phyloP scores from a whole-genome alignment of 2,797 vertebrate species.

The Falco biarmicus region DNA sequence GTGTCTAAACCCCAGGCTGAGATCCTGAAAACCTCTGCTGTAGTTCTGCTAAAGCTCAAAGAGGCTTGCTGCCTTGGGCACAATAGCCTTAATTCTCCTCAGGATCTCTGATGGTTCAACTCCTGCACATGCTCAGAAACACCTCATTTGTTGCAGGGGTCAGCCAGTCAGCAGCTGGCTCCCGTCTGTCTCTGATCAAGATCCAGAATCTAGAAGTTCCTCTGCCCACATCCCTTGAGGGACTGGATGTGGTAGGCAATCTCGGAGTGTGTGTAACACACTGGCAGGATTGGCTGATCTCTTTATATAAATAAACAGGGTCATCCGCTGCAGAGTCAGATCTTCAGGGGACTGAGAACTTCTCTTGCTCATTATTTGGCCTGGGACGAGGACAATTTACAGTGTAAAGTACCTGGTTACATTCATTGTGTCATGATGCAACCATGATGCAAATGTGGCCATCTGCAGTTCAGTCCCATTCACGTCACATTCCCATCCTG shows the following conservation, averaged over 20 bases:
- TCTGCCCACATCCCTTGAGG: constrained; percentile 46
- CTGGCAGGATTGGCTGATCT: background rate
- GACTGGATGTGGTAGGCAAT: constrained; percentile 60
- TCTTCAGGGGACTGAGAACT: background rate
- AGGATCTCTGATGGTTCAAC: background rate
- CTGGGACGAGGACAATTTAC: background rate
- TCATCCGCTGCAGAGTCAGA: background rate
- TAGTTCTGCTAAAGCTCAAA: background rate
- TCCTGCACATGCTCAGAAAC: constrained; percentile 3
- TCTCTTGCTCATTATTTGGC: background rate
- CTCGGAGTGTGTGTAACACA: background rate
- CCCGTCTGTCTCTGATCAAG: constrained; percentile 26
- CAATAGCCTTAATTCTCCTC: background rate
- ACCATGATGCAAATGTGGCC: background rate
- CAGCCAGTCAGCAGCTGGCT: constrained; percentile 54
- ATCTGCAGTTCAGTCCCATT: background rate
- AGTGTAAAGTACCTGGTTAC: background rate
- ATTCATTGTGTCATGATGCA: background rate
- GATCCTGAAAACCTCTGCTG: background rate
- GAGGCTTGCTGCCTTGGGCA: background rate
- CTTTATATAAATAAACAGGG: background rate
- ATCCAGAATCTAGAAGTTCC: constrained; percentile 58
- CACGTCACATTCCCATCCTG: background rate
- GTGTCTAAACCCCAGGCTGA: background rate
- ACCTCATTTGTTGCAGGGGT: constrained; percentile 57